Evolutionary conservation across 2,113 vertebrate species (phyloP), one percentile per base, ranked within the genome.

Genomic region (Prunella himalayana): DNA sequence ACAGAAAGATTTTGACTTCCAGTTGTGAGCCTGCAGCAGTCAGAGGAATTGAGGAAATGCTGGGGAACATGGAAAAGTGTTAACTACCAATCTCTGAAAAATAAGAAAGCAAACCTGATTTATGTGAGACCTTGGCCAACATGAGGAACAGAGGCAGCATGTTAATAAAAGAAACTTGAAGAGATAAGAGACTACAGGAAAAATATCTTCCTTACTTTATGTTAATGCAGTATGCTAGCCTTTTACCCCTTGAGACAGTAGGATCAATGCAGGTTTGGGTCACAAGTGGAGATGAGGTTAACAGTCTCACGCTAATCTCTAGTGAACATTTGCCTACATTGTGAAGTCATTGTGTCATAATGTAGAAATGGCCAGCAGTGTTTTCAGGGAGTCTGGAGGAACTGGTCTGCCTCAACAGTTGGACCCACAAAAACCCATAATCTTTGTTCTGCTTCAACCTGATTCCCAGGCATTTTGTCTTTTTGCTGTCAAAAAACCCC

Each of bases 181-280:
- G 31, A 65, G 22, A 25, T 51, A 49, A 59, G 44, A 87, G 22
- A 56, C 5, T 3, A 56, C 6, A 28, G 57, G 65, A 91, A 71
- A 82, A 87, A 71, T 10, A 45, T 47, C 60, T 95, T 57, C 0
- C 13, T 91, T 94, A 91, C 39, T 91, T 71, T 90, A 53, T 49
- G 41, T 87, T 97, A 89, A 95, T 91, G 78, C 57, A 61, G 75
- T 72, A 22, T 51, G 19, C 17, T 85, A 64, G 85, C 82, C 75
- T 85, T 69, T 79, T 13, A 64, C 17, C 66, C 41, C 45, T 37
- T 37, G 82, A 82, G 87, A 45, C 20, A n/a, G n/a, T 45, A 69
- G 73, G 78, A 85, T 93, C 70, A 82, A 41, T 79, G 86, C n/a
- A 60, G 65, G 70, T 81, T 95, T 94, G 61, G 78, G 78, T 90